A percentile compares a stretch with the other conserved stretches of the same genome.
Conservation (phyloP, 2,797 vertebrate species). For the Lepilemur septentrionalis region DNA sequence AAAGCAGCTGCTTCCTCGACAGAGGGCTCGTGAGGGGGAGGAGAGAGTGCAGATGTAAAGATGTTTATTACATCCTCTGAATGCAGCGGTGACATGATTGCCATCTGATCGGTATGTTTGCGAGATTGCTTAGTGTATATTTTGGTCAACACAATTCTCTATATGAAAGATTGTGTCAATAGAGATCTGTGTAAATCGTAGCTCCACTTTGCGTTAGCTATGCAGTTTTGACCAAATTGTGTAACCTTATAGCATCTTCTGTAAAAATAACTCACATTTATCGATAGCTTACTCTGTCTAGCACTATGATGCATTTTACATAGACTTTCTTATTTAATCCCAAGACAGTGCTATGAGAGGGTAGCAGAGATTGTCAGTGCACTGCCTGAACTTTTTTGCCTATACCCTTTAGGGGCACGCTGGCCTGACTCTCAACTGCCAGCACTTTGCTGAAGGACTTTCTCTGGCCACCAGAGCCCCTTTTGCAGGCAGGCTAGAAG, state of each 20-base stretch:
- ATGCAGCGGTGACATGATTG: background rate
- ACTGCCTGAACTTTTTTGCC: background rate
- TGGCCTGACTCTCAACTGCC: background rate
- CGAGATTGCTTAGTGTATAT: background rate
- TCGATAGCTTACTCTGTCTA: background rate
- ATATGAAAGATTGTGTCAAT: background rate
- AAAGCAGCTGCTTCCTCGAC: slow-evolving; percentile 21
- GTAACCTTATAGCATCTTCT: background rate
- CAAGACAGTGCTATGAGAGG: background rate
- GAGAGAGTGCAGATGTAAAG: background rate
- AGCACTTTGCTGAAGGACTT: background rate
- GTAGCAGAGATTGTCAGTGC: background rate
- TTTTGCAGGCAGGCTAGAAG: background rate
- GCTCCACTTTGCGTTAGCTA: background rate
- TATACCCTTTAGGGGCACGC: background rate
- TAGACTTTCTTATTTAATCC: background rate
- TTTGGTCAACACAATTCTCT: background rate
- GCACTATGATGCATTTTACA: background rate
- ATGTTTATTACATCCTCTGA: background rate
- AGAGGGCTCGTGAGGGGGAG: background rate
- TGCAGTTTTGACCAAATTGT: background rate
- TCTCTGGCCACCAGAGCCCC: background rate
- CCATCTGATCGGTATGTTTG: background rate
- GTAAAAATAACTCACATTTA: background rate
- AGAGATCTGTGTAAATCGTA: background rate